Conservation (phyloP, 2,797 vertebrate genomes). For the Danio jaintianensis region DNA sequence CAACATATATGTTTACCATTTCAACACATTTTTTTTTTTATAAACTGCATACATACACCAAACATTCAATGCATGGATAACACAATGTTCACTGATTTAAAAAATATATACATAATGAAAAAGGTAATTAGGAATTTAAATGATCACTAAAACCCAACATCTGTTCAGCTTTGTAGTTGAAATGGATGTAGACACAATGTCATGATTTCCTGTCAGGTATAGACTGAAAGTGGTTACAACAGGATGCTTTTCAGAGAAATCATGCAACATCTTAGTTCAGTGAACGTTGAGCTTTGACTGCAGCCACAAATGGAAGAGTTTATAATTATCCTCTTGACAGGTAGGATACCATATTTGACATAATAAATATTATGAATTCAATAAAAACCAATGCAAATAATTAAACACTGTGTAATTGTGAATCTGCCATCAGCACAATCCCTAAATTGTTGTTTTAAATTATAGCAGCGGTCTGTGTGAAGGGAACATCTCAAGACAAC, state of each 20-base stretch:
- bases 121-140: no score
- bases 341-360: background rate
- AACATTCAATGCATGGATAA: no score
- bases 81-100: no score
- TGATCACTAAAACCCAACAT: background rate
- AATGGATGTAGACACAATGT: background rate
- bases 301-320: constrained; percentile 1
- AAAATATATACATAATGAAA: no score
- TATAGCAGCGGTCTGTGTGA: constrained; percentile 1
- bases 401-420: no score
- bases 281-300: background rate
- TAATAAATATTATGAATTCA: background rate
- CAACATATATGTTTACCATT: no score
- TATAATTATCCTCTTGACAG: constrained; percentile 21
- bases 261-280: background rate
- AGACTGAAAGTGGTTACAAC: background rate
- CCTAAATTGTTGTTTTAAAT: background rate
- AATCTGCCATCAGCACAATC: background rate
- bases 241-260: constrained; percentile 5
- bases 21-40: no score
- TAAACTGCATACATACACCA: no score
- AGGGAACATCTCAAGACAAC: background rate
- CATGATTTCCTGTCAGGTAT: constrained; percentile 13
- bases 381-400: background rate
- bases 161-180: background rate